These are phyloP conservation scores for Heliconius nattereri DNA, from an alignment of 1,140 invertebrate species.

Conservation along the genomic window DNA sequence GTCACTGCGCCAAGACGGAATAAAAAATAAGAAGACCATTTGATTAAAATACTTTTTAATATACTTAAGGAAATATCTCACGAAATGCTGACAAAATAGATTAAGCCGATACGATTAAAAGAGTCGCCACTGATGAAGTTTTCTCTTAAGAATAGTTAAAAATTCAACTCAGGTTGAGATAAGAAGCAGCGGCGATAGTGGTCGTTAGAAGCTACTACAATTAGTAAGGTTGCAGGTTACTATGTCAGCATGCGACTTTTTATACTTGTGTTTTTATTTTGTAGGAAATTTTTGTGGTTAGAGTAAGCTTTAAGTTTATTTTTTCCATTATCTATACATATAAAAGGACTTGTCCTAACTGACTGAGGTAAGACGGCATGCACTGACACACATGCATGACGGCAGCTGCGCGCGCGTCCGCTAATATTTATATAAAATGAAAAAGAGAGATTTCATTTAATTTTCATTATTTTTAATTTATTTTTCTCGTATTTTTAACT, in stretches of 20 bases:
- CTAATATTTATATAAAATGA: too few relatives aligned
- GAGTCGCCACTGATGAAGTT: not conserved
- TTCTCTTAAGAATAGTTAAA: slow-evolving; percentile 27
- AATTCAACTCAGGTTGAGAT: slow-evolving; percentile 29
- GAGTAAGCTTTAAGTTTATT: not conserved
- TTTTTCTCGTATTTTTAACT: too few relatives aligned
- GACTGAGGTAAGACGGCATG: too few relatives aligned
- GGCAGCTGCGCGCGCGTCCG: too few relatives aligned
- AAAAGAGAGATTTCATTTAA: too few relatives aligned
- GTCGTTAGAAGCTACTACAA: slow-evolving; percentile 45
- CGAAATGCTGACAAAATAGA: slow-evolving; percentile 1
- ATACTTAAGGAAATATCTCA: not conserved
- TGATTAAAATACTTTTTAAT: not conserved
- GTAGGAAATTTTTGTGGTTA: not conserved
- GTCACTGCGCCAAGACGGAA: not conserved
- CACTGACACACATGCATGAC: too few relatives aligned
- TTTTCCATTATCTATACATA: too few relatives aligned
- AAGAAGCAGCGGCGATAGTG: slow-evolving; percentile 36
- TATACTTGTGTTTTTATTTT: not conserved
- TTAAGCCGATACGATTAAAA: slow-evolving; percentile 7
- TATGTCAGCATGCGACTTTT: slow-evolving; percentile 27
- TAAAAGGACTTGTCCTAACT: too few relatives aligned
- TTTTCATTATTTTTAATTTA: too few relatives aligned
- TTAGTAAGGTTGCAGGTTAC: slow-evolving; percentile 44
- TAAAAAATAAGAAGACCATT: not conserved